Conservation (phyloP, 2,113 vertebrate genomes). For the Pomatostomus ruficeps region DNA sequence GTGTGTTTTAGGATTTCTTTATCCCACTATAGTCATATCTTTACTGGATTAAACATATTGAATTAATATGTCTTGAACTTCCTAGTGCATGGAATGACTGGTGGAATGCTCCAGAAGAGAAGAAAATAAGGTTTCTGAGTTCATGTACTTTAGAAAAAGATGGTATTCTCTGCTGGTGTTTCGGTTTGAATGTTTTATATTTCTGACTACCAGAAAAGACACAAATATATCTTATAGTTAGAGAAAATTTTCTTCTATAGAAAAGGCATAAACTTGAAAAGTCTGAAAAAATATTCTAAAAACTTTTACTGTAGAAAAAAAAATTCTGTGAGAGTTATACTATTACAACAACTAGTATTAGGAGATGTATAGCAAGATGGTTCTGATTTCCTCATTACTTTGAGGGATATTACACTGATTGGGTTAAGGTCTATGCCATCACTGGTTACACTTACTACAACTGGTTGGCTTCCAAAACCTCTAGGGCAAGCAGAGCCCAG, state of each 20-base stretch:
- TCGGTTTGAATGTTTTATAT: neutral
- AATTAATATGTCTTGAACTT: neutral
- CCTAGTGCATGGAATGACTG: neutral
- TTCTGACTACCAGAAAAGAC: neutral
- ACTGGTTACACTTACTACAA: neutral
- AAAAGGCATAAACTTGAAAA: neutral
- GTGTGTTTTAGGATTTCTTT: neutral
- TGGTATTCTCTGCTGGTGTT: neutral
- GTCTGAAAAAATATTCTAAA: neutral
- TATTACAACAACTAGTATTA: neutral
- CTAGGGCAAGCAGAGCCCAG: neutral
- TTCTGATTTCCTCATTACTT: neutral
- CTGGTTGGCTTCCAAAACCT: neutral
- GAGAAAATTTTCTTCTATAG: neutral
- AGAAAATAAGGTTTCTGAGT: neutral
- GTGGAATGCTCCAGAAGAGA: neutral
- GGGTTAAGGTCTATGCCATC: neutral
- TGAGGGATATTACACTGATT: neutral
- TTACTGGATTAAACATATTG: neutral
- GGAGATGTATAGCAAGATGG: neutral
- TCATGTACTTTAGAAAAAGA: neutral
- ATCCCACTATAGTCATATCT: neutral
- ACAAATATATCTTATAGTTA: neutral
- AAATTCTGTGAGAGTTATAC: neutral
- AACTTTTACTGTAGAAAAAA: neutral